Evolutionary conservation across 2,113 vertebrate genomes (phyloP), one percentile per base, ranked within the genome.

Genomic region (Plecturocebus donacophilus): DNA sequence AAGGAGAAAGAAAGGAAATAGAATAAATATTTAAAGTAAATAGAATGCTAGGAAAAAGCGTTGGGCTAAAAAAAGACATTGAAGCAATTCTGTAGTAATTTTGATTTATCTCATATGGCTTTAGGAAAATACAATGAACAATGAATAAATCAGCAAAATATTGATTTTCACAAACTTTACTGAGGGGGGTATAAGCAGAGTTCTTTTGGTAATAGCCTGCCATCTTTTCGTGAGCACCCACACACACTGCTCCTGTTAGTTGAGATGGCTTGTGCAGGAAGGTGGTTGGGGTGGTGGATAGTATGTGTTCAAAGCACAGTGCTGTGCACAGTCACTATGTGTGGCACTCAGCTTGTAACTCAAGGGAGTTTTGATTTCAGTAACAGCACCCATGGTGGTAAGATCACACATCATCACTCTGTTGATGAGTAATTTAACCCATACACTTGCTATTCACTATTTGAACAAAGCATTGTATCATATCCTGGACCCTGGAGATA

Each of bases 281-380:
- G 42, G 8, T 61, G 13, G 35, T 54, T 3, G 16, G 75, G 54
- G n/a, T 25, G 45, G 40, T 7, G 38, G 64, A 40, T 6, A 23
- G 4, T 79, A 3, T 87, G 10, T 68, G 35, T 87, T 35, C 45
- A 52, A 20, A 54, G 40, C 12, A 9, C 19, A 16, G 32, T 2
- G 6, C 14, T 1, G 0, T 73, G 38, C 5, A 1, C 1, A 1
- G 0, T 45, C 38, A 45, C 49, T 49, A 0, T 32, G 35, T 35
- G 40, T 5, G n/a, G 32, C 56, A 47, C 13, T 56, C 85, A 56
- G 66, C 27, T 56, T 27, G 2, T 54, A 35, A 58, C 4, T 30
- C 23, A 1, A n/a, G 58, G 68, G n/a, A n/a, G 8, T 35, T 70
- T 95, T 90, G 16, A 91, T 40, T 87, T 45, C 23, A 54, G 81